A percentile compares a stretch with the other conserved stretches of the same genome.
Conservation (phyloP, 2,797 vertebrate genomes). For the Erethizon dorsatum region DNA sequence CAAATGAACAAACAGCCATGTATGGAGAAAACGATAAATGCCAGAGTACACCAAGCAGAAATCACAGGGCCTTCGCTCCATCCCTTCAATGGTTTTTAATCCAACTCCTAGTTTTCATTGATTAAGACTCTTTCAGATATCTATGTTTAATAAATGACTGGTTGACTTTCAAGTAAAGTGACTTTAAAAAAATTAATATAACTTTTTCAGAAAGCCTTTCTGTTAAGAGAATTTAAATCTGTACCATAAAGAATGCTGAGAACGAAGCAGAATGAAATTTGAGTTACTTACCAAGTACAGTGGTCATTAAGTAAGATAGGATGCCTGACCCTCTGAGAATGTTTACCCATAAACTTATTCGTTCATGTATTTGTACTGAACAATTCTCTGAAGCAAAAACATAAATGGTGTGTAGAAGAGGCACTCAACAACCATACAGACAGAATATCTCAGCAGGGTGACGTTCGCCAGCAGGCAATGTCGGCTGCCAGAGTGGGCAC, state of each 20-base stretch:
- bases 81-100: constrained; percentile 95
- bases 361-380: constrained; percentile 58
- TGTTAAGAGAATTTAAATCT: not conserved
- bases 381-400: constrained; percentile 58
- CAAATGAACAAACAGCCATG: constrained; percentile 94
- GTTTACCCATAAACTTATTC: not conserved
- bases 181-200: constrained; percentile 8
- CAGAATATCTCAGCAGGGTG: too few relatives aligned
- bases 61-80: constrained; percentile 96
- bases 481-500: too few relatives aligned
- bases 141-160: constrained; percentile 85
- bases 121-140: constrained; percentile 79
- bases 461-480: too few relatives aligned
- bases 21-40: constrained; percentile 97
- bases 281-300: constrained; percentile 41
- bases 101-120: constrained; percentile 88
- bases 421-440: too few relatives aligned
- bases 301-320: constrained; percentile 28
- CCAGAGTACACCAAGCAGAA: constrained; percentile 96
- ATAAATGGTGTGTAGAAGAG: constrained; percentile 19
- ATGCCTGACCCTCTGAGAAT: constrained; percentile 41
- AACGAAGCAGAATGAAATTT: constrained; percentile 70
- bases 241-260: constrained; percentile 1
- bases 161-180: constrained; percentile 71
- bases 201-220: constrained; percentile 73